These are phyloP conservation scores for Lypha dubia DNA, from an alignment of 2,888 invertebrate species.

Conservation along the genomic window DNA sequence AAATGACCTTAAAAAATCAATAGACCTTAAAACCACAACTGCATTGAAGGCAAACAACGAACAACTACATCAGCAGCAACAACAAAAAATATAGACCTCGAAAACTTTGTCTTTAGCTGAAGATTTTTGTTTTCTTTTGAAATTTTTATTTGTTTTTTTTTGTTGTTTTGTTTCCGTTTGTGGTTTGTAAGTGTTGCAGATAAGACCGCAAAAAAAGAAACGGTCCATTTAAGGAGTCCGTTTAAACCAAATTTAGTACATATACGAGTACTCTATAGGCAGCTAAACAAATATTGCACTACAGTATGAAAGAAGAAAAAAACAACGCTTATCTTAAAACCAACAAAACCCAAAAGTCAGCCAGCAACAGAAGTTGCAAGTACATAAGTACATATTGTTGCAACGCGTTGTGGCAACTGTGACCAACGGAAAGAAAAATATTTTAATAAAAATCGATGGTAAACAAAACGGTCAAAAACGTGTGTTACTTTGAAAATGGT, in stretches of 20 bases:
- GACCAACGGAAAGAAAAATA: constrained; percentile 37
- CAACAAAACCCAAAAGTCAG: constrained; percentile 26
- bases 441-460: constrained; percentile 58
- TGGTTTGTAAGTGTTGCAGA: constrained; percentile 23
- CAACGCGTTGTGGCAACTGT: constrained; percentile 48
- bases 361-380: constrained; percentile 36
- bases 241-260: constrained; percentile 68
- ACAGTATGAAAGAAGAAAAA: constrained; percentile 29
- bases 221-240: constrained; percentile 62
- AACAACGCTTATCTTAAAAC: constrained; percentile 57
- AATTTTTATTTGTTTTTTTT: not conserved
- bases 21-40: constrained; percentile 65
- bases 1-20: constrained; percentile 70
- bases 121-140: not conserved
- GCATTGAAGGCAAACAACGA: constrained; percentile 16
- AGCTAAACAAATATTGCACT: constrained; percentile 56
- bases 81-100: not conserved
- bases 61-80: not conserved
- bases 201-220: constrained; percentile 44
- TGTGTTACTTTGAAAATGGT: constrained; percentile 70
- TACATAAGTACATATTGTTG: constrained; percentile 31
- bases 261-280: constrained; percentile 27
- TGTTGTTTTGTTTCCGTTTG: too few species aligned
- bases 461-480: constrained; percentile 72
- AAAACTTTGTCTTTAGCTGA: constrained; percentile 20